Evolutionary conservation across 64 coral and sea anemone species (phyloP).

Genomic region (Trachythela sp.): DNA sequence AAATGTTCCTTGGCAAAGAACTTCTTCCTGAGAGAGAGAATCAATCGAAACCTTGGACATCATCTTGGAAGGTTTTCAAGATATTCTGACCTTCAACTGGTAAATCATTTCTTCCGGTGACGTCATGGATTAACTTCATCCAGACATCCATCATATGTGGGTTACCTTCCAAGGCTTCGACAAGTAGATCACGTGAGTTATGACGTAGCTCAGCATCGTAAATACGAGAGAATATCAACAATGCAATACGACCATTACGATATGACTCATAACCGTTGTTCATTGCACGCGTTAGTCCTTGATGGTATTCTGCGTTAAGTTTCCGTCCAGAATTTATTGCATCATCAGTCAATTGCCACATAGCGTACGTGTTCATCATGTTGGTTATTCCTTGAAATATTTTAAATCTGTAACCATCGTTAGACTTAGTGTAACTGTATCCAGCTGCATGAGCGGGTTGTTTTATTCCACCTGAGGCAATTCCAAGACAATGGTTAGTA

Average conservation of each 20-base stretch:
- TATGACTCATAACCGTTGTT: neutral
- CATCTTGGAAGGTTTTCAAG: neutral
- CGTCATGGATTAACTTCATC: conserved; percentile 12
- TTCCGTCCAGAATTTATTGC: neutral
- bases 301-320: neutral
- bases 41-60: neutral
- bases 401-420: neutral
- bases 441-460: conserved; percentile 9
- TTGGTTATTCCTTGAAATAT: neutral
- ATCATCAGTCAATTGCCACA: neutral
- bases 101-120: neutral
- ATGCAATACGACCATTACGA: conserved; percentile 12
- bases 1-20: neutral
- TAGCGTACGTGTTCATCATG: neutral
- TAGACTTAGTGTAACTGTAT: neutral
- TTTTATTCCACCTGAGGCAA: neutral
- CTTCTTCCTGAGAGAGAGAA: neutral
- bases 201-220: neutral
- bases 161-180: neutral
- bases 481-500: neutral
- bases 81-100: neutral
- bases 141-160: conserved; percentile 16
- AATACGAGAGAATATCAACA: neutral
- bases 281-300: neutral
- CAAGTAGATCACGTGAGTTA: neutral